Percentiles rank a stretch among this genome's conserved stretches.
phyloP scores from a whole-genome alignment of 2,797 vertebrate species.

The Sebastes wilsoni region DNA sequence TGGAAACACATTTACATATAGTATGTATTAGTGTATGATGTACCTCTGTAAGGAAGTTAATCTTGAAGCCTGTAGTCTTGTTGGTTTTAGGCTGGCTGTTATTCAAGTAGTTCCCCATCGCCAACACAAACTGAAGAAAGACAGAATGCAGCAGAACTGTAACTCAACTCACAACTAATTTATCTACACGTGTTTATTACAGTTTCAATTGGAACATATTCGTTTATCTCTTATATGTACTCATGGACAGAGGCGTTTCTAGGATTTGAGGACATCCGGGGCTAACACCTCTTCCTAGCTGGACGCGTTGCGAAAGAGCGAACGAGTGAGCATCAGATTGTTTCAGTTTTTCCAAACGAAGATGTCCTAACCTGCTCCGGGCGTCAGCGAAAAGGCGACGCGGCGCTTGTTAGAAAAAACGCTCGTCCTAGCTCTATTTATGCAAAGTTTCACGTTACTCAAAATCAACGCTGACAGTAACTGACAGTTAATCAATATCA shows the following conservation, averaged over 20 bases:
- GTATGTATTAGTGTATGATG: neutral
- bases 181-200: neutral
- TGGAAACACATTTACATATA: slow-evolving; percentile 14
- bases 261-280: no score
- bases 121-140: slow-evolving; percentile 91
- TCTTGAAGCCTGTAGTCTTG: slow-evolving; percentile 97
- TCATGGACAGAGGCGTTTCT: no score
- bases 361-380: no score
- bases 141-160: neutral
- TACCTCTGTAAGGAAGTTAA: slow-evolving; percentile 98
- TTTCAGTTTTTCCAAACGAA: no score
- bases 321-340: no score
- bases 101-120: slow-evolving; percentile 98
- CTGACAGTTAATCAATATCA: no score
- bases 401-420: rapidly evolving
- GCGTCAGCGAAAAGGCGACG: no score
- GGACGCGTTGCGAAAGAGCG: no score
- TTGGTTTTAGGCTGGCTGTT: slow-evolving; percentile 93
- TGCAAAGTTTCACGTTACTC: rapidly evolving
- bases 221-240: neutral
- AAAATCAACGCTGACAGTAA: no score
- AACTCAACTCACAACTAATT: neutral
- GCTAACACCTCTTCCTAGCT: no score
- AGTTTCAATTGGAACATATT: neutral
- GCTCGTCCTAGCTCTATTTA: no score